Percentiles rank a stretch among this genome's conserved stretches.
Conservation (phyloP, 2,113 vertebrate genomes). For the Oryzias celebensis region DNA sequence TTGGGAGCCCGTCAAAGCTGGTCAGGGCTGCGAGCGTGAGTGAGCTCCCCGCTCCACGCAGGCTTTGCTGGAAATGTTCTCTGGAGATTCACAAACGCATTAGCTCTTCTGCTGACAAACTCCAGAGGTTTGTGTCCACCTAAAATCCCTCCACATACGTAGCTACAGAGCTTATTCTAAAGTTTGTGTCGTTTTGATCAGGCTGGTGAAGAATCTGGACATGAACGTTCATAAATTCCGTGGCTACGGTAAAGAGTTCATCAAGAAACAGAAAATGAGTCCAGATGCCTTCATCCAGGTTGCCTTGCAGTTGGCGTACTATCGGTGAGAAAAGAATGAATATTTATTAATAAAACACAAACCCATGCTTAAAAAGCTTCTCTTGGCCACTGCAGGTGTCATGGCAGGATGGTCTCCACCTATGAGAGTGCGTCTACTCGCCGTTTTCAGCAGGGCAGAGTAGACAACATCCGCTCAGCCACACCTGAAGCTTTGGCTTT, state of each 20-base stretch:
- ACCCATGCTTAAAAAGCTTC: background rate
- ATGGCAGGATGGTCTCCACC: constrained; percentile 83
- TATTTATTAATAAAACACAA: background rate
- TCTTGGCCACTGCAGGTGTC: constrained; percentile 76
- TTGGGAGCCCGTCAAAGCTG: constrained; percentile 84
- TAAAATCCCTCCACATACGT: background rate
- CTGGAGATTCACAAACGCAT: constrained; percentile 85
- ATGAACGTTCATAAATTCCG: constrained; percentile 86
- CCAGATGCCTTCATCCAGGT: constrained; percentile 95
- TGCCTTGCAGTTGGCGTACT: constrained; percentile 90
- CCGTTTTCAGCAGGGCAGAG: constrained; percentile 87
- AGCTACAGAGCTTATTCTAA: background rate
- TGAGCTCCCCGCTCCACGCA: constrained; percentile 87
- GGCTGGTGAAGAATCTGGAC: constrained; percentile 87
- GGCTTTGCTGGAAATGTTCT: constrained; percentile 93
- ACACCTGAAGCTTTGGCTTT: constrained; percentile 87
- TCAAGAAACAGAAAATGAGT: constrained; percentile 93
- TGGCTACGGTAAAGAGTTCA: constrained; percentile 90
- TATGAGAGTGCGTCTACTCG: constrained; percentile 97
- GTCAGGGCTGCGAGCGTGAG: constrained; percentile 90
- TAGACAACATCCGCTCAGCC: constrained; percentile 95
- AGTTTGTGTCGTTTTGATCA: constrained; percentile 48
- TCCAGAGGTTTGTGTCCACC: constrained; percentile 80
- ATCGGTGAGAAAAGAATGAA: constrained; percentile 76
- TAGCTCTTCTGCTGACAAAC: constrained; percentile 83